Percentiles rank a stretch among this genome's conserved stretches.
Conservation (phyloP, 2,888 invertebrate species). For the Ectemnius cavifrons region DNA sequence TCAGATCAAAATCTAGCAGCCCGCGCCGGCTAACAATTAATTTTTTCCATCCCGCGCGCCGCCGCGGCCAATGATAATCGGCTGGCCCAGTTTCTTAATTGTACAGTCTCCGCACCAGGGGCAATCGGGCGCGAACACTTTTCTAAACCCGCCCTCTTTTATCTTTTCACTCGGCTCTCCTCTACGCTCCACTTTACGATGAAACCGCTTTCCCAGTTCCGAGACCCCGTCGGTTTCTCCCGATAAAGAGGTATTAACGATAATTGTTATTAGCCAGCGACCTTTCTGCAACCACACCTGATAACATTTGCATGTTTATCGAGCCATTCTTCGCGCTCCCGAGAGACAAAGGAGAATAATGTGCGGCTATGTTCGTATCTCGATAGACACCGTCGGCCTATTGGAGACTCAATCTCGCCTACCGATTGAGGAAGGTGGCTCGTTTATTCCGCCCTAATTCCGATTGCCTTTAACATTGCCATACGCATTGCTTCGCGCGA, state of each 20-base stretch:
- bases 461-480: conserved; percentile 5
- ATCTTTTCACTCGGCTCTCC: conserved; percentile 1
- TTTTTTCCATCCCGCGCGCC: conserved; percentile 32
- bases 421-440: conserved; percentile 41
- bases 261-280: conserved; percentile 32
- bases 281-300: conserved; percentile 36
- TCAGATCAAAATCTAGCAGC: conserved; percentile 54
- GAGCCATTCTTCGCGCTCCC: conserved; percentile 37
- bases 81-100: conserved; percentile 41
- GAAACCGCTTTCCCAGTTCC: not conserved
- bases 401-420: conserved; percentile 44
- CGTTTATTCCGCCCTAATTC: conserved; percentile 59
- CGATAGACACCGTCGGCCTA: conserved; percentile 15
- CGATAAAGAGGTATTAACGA: conserved; percentile 12
- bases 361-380: not conserved
- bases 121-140: conserved; percentile 4
- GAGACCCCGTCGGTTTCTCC: not conserved
- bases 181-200: not conserved
- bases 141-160: conserved; percentile 17
- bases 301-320: conserved; percentile 59
- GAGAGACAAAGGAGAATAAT: conserved; percentile 12
- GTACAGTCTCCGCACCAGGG: conserved; percentile 28
- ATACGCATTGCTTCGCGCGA: no score
- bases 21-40: conserved; percentile 45
- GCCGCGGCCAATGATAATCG: conserved; percentile 41